These are phyloP conservation scores for Patella vulgata DNA, from an alignment of 1,140 invertebrate genomes.

Conservation along the genomic window DNA sequence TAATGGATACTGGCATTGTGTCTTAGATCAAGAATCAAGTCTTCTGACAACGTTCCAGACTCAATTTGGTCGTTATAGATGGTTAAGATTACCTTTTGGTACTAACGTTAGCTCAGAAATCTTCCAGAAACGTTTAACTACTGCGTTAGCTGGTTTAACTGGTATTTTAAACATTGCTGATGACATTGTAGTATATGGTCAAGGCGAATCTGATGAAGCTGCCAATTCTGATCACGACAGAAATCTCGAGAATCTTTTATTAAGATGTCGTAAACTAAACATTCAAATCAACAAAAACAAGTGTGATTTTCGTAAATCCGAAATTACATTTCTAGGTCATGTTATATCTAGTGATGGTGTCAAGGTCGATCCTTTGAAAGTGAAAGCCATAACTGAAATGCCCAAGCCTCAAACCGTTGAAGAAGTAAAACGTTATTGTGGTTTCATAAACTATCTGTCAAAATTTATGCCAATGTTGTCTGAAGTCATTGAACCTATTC, in stretches of 20 bases:
- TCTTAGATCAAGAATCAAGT: slow-evolving; percentile 31
- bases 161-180: slow-evolving; percentile 64
- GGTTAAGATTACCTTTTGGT: slow-evolving; percentile 37
- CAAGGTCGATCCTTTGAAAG: too few relatives aligned
- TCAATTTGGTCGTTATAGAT: slow-evolving; percentile 26
- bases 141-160: slow-evolving; percentile 53
- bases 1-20: slow-evolving; percentile 58
- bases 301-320: too few relatives aligned
- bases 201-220: background rate
- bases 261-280: slow-evolving; percentile 52
- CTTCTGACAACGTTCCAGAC: slow-evolving; percentile 38
- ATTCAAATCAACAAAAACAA: slow-evolving; percentile 59
- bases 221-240: slow-evolving; percentile 48
- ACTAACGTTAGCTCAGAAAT: slow-evolving; percentile 37
- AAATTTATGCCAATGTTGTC: slow-evolving; percentile 39
- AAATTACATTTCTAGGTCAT: too few relatives aligned
- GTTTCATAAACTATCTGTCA: slow-evolving; percentile 37
- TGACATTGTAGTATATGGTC: slow-evolving; percentile 51
- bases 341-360: too few relatives aligned
- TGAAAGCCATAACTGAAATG: slow-evolving; percentile 17
- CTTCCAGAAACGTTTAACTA: slow-evolving; percentile 52
- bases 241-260: slow-evolving; percentile 54
- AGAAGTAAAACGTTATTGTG: slow-evolving; percentile 32
- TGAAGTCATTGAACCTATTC: slow-evolving; percentile 31
- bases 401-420: slow-evolving; percentile 17